Conservation (phyloP, 2,113 vertebrate species). For the Anolis sagrei region DNA sequence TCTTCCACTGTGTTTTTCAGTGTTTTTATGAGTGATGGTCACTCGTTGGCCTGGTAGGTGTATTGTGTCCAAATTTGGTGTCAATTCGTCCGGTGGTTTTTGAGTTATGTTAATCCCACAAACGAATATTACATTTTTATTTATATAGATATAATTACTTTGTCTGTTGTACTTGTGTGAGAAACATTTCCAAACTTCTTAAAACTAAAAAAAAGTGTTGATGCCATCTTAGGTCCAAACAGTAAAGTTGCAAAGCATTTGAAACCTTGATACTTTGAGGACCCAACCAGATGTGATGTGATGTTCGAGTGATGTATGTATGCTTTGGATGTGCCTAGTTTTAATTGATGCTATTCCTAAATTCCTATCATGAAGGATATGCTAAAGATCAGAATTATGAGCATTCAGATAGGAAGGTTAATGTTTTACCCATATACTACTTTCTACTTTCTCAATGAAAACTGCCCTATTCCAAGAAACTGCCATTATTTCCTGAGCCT, state of each 20-base stretch:
- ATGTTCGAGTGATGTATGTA: neutral
- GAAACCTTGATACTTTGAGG: neutral
- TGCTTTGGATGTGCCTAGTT: neutral
- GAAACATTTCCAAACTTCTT: too few species aligned
- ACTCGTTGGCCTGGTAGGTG: too few species aligned
- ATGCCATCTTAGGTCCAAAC: neutral
- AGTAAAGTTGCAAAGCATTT: neutral
- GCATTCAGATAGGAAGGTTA: neutral
- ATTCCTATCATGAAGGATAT: neutral
- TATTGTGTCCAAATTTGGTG: too few species aligned
- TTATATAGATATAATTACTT: too few species aligned
- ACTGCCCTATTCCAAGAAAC: neutral
- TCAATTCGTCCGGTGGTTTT: too few species aligned
- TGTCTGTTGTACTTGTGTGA: too few species aligned
- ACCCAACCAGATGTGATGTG: neutral
- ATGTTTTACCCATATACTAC: neutral
- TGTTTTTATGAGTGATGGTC: too few species aligned
- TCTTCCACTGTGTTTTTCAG: too few species aligned
- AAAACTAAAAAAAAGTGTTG: neutral
- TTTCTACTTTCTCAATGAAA: neutral
- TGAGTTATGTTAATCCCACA: too few species aligned
- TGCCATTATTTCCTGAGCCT: neutral
- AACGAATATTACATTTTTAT: too few species aligned
- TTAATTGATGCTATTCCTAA: neutral
- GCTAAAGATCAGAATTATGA: neutral